Conservation (phyloP, 1,140 invertebrate genomes). For the Drosophila nasuta region DNA sequence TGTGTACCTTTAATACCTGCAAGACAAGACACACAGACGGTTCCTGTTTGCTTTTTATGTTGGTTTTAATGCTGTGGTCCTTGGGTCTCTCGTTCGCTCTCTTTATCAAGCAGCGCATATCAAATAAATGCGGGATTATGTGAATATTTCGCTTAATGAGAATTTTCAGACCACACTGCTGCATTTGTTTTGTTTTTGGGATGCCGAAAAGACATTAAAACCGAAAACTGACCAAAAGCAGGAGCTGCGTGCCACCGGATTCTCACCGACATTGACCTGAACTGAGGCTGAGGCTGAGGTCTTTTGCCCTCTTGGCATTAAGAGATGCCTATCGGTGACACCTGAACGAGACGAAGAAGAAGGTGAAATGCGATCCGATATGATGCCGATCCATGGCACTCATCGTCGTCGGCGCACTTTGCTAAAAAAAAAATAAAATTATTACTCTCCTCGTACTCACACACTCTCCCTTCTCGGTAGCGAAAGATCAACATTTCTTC, state of each 20-base stretch:
- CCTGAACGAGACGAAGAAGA: constrained; percentile 83
- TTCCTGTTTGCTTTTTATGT: constrained; percentile 30
- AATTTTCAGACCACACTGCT: constrained; percentile 79
- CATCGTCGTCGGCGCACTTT: constrained; percentile 60
- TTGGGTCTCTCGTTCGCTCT: constrained; percentile 8
- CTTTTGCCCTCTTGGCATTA: constrained; percentile 58
- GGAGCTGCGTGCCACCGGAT: constrained; percentile 51
- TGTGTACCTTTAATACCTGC: constrained; percentile 33
- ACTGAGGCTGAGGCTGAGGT: constrained; percentile 11
- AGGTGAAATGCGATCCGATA: constrained; percentile 84
- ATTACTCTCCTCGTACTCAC: constrained; percentile 54
- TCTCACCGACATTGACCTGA: constrained; percentile 51
- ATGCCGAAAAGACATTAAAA: constrained; percentile 28
- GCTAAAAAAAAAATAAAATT: constrained; percentile 58
- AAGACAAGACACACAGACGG: constrained; percentile 12
- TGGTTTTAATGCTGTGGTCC: constrained; percentile 10
- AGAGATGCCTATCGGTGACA: constrained; percentile 84
- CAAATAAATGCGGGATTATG: constrained; percentile 84
- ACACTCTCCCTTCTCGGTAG: constrained; percentile 15
- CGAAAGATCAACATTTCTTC: constrained; percentile 39
- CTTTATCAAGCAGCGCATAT: constrained; percentile 75
- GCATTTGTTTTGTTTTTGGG: constrained; percentile 30
- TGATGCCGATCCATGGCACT: constrained; percentile 70
- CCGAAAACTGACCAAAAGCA: constrained; percentile 28
- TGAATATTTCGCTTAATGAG: constrained; percentile 84